These are phyloP conservation scores for Guaruba guarouba DNA, from an alignment of 2,113 vertebrate genomes.

Conservation along the genomic window DNA sequence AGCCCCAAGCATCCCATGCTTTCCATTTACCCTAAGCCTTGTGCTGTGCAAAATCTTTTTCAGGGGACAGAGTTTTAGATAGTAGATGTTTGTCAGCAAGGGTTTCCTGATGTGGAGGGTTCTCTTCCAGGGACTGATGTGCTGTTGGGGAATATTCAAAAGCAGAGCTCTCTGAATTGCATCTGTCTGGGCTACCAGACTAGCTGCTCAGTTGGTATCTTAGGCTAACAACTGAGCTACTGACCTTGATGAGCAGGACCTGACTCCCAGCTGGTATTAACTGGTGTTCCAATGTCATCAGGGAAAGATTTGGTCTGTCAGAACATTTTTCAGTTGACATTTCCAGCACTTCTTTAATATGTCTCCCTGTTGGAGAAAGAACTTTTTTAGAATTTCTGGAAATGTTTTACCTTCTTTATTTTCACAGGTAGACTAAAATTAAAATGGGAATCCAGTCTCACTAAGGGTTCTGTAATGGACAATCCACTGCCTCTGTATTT, in stretches of 20 bases:
- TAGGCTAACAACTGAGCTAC: background rate
- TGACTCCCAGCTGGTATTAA: background rate
- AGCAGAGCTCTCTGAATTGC: background rate
- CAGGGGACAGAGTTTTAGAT: background rate
- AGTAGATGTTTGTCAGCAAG: background rate
- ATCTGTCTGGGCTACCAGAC: background rate
- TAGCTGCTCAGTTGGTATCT: background rate
- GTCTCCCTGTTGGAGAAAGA: background rate
- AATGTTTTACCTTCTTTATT: background rate
- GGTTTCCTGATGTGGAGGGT: background rate
- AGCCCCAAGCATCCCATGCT: accelerated
- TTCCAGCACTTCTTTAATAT: background rate
- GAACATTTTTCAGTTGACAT: background rate
- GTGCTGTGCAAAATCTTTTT: background rate
- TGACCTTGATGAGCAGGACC: accelerated
- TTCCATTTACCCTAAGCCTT: background rate
- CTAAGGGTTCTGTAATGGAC: background rate
- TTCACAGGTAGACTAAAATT: background rate
- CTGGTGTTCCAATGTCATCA: background rate
- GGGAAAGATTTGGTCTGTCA: background rate
- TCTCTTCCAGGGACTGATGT: background rate
- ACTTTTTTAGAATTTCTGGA: background rate
- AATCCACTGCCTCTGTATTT: background rate
- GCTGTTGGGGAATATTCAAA: background rate
- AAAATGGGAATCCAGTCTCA: background rate